Base-by-base conservation (phyloP, 2,113 vertebrate genomes). In the Guaruba guarouba region DNA sequence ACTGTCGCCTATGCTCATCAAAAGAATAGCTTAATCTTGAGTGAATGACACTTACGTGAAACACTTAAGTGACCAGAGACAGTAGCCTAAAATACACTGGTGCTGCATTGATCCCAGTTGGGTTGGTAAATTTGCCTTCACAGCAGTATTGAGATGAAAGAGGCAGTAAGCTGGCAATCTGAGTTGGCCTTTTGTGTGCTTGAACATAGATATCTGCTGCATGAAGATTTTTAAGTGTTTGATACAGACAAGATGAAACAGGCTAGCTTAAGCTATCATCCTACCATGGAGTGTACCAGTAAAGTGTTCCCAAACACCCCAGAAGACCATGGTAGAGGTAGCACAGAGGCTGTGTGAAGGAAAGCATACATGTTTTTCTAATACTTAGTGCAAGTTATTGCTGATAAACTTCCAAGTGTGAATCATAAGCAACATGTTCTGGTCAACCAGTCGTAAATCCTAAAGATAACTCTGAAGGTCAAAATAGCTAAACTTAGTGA, bases 121-220 rank as follows among this genome's bases (percentile, higher is more conserved):
- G 28, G n/a, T 63, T 82, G 83, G 43, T 62, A 78, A 71, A 48
- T 70, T 82, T 86, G 81, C 64, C 81, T 68, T 91, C 71, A 54
- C 76, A 90, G 52, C 24, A 85, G 63, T 33, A 54, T 87, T 62
- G 46, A 96, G 91, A 93, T 88, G 64, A 95, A 95, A 93, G 86
- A 82, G 51, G 28, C 54, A 86, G 28, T 76, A 70, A 88, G 39
- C 39, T 37, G 63, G 23, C 57, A 87, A 73, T 66, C 19, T 13
- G 63, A 93, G 37, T 18, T 73, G 75, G 46, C 46, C 35, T 86
- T 91, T 80, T 77, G 41, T 54, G 39, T 88, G 79, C 29, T 90
- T 94, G 71, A 90, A 67, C 46, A 77, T 4, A 80, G 39, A 35
- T 70, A 94, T 35, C 71, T 83, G 51, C 54, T 55, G 43, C 61